Conservation (phyloP, 2,113 vertebrate species). For the Lophotis ruficrista region DNA sequence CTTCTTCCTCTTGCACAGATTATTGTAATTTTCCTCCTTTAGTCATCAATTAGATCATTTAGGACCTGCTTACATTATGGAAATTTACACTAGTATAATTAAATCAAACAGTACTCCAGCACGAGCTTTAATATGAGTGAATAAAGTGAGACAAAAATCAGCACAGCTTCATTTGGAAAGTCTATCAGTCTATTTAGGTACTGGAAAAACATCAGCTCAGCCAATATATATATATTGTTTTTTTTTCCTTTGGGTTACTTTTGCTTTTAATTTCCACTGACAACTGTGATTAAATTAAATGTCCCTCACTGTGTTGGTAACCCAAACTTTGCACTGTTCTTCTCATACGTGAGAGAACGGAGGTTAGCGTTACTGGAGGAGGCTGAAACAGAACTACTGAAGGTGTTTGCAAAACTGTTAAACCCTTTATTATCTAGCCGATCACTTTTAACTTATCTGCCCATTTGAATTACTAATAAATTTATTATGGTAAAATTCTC, state of each 20-base stretch:
- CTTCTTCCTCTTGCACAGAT: slow-evolving; percentile 7
- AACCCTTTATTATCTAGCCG: background rate
- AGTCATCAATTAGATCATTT: slow-evolving; percentile 9
- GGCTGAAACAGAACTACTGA: background rate
- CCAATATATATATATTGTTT: background rate
- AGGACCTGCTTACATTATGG: slow-evolving; percentile 35
- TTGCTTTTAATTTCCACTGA: slow-evolving; percentile 23
- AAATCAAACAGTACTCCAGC: slow-evolving; percentile 8
- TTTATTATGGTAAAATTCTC: slow-evolving; percentile 38
- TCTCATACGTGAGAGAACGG: background rate
- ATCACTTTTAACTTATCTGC: background rate
- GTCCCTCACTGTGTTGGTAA: background rate
- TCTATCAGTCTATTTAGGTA: background rate
- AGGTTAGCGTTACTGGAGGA: background rate
- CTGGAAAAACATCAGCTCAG: background rate
- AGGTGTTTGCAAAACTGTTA: background rate
- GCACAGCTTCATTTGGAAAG: background rate
- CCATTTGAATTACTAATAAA: slow-evolving; percentile 41
- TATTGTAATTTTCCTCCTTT: slow-evolving; percentile 21
- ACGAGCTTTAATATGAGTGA: slow-evolving; percentile 20
- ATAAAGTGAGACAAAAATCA: background rate
- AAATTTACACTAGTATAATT: slow-evolving; percentile 35
- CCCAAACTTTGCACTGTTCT: background rate
- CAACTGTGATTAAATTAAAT: slow-evolving; percentile 1
- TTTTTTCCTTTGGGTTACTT: slow-evolving; percentile 22